These are phyloP conservation scores for Hepsetus odoe DNA, from an alignment of 2,113 vertebrate species.

Conservation along the genomic window DNA sequence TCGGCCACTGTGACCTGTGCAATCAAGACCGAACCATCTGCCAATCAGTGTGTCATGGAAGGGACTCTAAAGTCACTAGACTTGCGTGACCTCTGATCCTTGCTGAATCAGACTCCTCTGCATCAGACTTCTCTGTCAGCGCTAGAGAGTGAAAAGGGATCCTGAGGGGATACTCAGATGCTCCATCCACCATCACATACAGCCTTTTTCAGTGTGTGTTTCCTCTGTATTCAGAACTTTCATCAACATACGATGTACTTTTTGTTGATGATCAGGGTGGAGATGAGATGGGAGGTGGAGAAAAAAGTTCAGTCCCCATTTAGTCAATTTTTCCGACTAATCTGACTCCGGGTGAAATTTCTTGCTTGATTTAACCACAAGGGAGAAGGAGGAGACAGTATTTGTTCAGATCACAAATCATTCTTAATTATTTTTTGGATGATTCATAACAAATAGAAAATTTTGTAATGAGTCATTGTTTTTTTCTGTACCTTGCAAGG, in stretches of 20 bases:
- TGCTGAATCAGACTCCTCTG: conserved; percentile 20
- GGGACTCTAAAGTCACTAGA: conserved; percentile 13
- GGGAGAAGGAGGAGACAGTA: conserved; percentile 47
- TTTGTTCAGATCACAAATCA: conserved; percentile 72
- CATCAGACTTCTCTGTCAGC: conserved; percentile 35
- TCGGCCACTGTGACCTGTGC: conserved; percentile 16
- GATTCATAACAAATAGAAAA: conserved; percentile 73
- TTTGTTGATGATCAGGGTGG: no score
- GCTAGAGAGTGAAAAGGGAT: conserved; percentile 5
- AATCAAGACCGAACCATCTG: conserved; percentile 30
- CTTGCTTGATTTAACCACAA: conserved; percentile 41
- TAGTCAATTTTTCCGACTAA: no score
- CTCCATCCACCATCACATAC: conserved; percentile 1
- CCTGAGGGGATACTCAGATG: background rate
- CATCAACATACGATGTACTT: background rate
- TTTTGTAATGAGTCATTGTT: conserved; percentile 71
- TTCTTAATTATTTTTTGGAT: conserved; percentile 73
- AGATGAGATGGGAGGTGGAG: no score
- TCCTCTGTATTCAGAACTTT: background rate
- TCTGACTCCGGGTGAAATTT: conserved; percentile 19
- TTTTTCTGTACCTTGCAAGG: conserved; percentile 59
- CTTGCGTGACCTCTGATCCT: conserved; percentile 48
- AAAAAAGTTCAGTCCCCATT: no score
- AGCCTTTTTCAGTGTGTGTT: background rate
- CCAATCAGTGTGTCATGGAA: conserved; percentile 40